Conservation (phyloP, 2,113 vertebrate genomes). For the Halichoeres trimaculatus region DNA sequence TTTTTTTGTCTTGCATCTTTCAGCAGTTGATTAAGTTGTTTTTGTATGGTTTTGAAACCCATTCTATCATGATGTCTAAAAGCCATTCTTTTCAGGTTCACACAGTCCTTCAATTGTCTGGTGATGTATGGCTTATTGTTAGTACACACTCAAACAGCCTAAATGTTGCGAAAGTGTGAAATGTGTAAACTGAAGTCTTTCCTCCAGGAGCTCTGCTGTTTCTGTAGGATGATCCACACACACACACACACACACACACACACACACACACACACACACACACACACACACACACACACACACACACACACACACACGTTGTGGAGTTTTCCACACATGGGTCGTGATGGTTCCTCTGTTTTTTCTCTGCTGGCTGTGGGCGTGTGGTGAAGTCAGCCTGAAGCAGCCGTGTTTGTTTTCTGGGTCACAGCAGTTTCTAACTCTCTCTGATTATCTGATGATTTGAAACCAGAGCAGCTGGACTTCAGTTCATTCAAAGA, state of each 20-base stretch:
- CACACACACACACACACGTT: background rate
- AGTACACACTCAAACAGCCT: too few species aligned
- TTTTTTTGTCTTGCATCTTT: too few species aligned
- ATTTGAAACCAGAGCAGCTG: constrained; percentile 15
- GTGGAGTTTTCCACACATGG: too few species aligned
- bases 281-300: background rate
- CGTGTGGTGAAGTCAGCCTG: background rate
- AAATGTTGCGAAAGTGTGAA: too few species aligned
- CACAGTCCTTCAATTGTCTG: too few species aligned
- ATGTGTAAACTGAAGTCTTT: background rate
- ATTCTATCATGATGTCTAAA: too few species aligned
- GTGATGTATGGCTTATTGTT: too few species aligned
- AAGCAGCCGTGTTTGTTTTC: background rate
- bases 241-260: background rate
- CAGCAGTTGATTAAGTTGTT: too few species aligned
- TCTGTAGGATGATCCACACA: background rate
- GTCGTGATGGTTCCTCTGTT: background rate
- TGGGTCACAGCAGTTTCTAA: constrained; percentile 35
- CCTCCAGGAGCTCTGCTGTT: too few species aligned
- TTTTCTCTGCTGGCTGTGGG: background rate
- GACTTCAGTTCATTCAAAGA: background rate
- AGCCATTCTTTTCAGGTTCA: too few species aligned
- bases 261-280: background rate
- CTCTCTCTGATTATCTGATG: constrained; percentile 8
- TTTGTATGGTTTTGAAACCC: too few species aligned